Conservation (phyloP, 2,888 invertebrate species). For the Ganaspis brasiliensis region DNA sequence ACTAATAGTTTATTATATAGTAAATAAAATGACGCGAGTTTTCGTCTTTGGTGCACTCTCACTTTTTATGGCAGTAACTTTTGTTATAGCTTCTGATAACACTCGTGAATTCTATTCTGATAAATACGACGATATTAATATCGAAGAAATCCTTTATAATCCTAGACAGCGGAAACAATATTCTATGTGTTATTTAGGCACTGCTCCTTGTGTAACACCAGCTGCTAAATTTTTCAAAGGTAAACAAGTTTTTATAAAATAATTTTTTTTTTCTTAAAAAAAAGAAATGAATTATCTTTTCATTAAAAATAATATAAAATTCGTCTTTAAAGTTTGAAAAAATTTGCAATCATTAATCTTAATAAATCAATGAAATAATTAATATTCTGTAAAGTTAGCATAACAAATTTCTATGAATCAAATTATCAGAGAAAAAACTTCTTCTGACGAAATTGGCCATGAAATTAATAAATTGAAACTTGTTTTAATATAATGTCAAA, state of each 20-base stretch:
- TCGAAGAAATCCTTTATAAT: conserved; percentile 67
- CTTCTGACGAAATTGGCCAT: conserved; percentile 1
- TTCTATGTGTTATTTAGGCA: conserved; percentile 69
- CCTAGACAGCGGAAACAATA: conserved; percentile 67
- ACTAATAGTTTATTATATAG: too few relatives aligned
- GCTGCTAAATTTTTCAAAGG: conserved; percentile 66
- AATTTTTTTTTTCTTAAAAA: too few relatives aligned
- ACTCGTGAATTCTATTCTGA: conserved; percentile 65
- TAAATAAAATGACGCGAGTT: background rate
- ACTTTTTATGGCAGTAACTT: background rate
- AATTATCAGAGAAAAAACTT: too few relatives aligned
- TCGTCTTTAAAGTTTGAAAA: too few relatives aligned
- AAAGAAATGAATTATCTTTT: background rate
- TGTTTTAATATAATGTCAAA: conserved; percentile 6
- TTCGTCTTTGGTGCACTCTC: background rate
- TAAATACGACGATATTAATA: conserved; percentile 68
- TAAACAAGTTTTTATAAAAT: conserved; percentile 21
- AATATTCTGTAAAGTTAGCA: too few relatives aligned
- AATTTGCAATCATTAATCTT: too few relatives aligned
- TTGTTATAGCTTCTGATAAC: background rate
- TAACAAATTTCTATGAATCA: too few relatives aligned
- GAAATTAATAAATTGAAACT: conserved; percentile 5
- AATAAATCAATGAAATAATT: too few relatives aligned
- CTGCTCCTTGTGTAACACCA: conserved; percentile 63
- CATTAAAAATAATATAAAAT: background rate